Conservation (phyloP, 2,113 vertebrate species). For the Lontra canadensis region DNA sequence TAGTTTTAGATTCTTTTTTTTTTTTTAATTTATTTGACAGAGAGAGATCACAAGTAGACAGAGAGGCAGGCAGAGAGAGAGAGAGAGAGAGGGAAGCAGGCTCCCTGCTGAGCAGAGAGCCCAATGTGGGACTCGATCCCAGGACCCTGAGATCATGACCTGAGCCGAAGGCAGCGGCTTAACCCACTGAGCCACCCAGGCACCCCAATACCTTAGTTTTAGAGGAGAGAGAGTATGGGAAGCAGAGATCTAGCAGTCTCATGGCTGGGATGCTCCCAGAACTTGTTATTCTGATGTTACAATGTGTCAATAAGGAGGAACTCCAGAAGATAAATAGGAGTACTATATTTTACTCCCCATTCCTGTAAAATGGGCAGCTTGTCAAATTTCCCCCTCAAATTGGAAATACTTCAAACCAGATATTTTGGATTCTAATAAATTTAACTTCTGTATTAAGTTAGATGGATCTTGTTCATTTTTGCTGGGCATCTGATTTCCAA, state of each 20-base stretch:
- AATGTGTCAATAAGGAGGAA: neutral
- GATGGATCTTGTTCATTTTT: neutral
- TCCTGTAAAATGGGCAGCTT: neutral
- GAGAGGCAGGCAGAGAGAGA: too few species aligned
- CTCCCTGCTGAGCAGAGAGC: too few species aligned
- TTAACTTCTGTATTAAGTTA: slow-evolving; percentile 7
- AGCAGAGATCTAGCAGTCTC: neutral
- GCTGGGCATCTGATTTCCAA: neutral
- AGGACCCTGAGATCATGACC: too few species aligned
- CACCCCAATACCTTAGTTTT: too few species aligned
- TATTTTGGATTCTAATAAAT: neutral
- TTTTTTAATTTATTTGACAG: too few species aligned
- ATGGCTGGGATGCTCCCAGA: neutral
- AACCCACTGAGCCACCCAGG: too few species aligned
- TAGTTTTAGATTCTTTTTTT: neutral
- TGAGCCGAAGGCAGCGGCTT: too few species aligned
- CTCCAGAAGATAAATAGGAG: neutral
- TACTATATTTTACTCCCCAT: neutral
- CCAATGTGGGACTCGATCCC: fast-evolving
- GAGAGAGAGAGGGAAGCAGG: too few species aligned
- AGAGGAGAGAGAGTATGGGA: neutral
- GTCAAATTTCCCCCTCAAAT: neutral
- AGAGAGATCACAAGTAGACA: too few species aligned
- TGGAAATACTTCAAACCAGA: neutral
- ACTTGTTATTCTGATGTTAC: neutral